These are phyloP conservation scores for Dinocampus coccinellae DNA, from an alignment of 2,888 invertebrate genomes.

Conservation along the genomic window DNA sequence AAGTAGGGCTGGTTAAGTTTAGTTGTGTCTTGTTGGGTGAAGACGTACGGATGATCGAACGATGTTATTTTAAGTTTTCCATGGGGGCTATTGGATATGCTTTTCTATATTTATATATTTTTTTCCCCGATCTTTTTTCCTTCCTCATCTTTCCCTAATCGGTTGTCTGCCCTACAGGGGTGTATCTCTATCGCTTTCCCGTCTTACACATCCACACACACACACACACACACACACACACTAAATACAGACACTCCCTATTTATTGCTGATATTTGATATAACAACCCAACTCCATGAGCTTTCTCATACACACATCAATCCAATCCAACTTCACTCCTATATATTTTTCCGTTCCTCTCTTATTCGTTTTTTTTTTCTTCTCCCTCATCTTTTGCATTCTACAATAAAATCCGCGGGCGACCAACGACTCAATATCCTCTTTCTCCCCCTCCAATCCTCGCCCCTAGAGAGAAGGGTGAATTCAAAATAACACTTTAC, in stretches of 20 bases:
- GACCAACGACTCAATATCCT: constrained; percentile 59
- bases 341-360: too few relatives aligned
- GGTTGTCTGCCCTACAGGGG: constrained; percentile 56
- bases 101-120: too few relatives aligned
- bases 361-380: too few relatives aligned
- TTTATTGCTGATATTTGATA: constrained; percentile 17
- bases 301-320: constrained; percentile 37
- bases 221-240: too few relatives aligned
- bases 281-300: constrained; percentile 13
- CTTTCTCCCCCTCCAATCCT: too few relatives aligned
- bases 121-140: too few relatives aligned
- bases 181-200: background rate
- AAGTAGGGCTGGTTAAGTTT: constrained; percentile 53
- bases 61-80: constrained; percentile 70
- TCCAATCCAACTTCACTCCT: too few relatives aligned
- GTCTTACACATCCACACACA: too few relatives aligned
- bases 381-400: constrained; percentile 51
- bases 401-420: constrained; percentile 57
- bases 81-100: constrained; percentile 57
- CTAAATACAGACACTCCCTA: background rate
- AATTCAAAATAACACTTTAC: constrained; percentile 67
- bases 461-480: constrained; percentile 62
- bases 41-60: constrained; percentile 66
- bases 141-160: constrained; percentile 66
- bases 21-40: constrained; percentile 55